Evolutionary conservation across 2,113 vertebrate genomes (phyloP), one percentile per base, ranked within the genome.

Genomic region (Bathybates hornii): DNA sequence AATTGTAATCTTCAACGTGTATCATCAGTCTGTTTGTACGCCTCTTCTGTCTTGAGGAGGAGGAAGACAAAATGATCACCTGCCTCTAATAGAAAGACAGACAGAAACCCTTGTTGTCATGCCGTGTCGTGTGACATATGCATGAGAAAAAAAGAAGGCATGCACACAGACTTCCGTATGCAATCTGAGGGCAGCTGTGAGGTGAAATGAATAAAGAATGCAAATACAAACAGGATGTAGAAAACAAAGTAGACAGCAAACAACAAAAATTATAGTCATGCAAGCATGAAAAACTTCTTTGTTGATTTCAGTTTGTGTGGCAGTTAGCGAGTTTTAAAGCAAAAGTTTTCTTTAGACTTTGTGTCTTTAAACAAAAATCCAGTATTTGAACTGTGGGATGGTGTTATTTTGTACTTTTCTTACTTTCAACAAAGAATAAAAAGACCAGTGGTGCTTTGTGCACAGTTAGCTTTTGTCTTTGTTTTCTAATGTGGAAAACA

Each of bases 1-100:
- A 71, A 89, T 91, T 89, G 84, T 90, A 87, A 93, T 93, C 88
- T 89, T 84, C 48, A 54, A 86, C 82, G 57, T 87, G 85, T 68
- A 78, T 84, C 83, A 87, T 84, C 76, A 73, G 73, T 84, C 79
- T 57, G 27, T 78, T 78, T n/a, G 80, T 36, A 12, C 11, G 34
- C 56, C 83, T 90, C 82, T 45, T 91, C 79, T 83, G 36, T 92
- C 53, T 82, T 27, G 61, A 45, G 76, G 59, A 86, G 38, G 59
- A 66, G 53, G 66, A 84, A 90, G 59, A 81, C 81, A 83, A 85
- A 89, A 66, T 43, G 87, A 92, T 92, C 76, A 80, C 45, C 52
- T 27, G n/a, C 79, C 53, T 86, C 27, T 68, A 80, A 88, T 50
- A 63, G 53, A 76, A 73, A 87, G 52, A 83, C 82, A 80, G n/a